phyloP scores from a whole-genome alignment of 2,797 vertebrate genomes.

The Spinibarbus caldwelli region DNA sequence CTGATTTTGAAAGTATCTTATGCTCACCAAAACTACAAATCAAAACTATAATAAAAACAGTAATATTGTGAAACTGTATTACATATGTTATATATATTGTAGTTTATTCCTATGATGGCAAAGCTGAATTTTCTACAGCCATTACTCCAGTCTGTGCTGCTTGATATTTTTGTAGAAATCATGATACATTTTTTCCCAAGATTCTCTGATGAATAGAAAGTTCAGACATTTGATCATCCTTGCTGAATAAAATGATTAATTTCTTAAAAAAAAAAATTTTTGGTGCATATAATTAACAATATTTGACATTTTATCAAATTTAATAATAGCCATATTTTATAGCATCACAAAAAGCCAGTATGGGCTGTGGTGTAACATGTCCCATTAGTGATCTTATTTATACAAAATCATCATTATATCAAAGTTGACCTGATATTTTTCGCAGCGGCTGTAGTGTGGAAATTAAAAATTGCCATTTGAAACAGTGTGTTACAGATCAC shows the following conservation, averaged over 20 bases:
- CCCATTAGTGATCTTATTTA: background rate
- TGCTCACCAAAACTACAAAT: background rate
- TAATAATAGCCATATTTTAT: background rate
- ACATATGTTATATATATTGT: background rate
- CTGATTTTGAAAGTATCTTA: background rate
- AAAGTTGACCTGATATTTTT: background rate
- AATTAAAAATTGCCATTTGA: background rate
- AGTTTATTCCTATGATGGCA: background rate
- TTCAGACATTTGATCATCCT: background rate
- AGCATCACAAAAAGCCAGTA: background rate
- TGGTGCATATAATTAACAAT: background rate
- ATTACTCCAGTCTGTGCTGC: background rate
- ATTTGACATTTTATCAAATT: background rate
- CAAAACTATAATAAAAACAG: background rate
- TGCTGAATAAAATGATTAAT: background rate
- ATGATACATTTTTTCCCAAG: background rate
- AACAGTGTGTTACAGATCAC: background rate
- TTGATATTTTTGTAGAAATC: background rate
- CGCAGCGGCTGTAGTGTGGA: background rate
- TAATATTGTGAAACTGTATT: background rate
- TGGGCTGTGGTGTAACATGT: background rate
- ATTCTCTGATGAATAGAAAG: background rate
- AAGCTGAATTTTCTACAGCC: background rate
- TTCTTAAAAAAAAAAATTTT: background rate
- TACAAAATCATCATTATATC: background rate